Conservation (phyloP, 2,113 vertebrate species). For the Rhynchomys soricoides region DNA sequence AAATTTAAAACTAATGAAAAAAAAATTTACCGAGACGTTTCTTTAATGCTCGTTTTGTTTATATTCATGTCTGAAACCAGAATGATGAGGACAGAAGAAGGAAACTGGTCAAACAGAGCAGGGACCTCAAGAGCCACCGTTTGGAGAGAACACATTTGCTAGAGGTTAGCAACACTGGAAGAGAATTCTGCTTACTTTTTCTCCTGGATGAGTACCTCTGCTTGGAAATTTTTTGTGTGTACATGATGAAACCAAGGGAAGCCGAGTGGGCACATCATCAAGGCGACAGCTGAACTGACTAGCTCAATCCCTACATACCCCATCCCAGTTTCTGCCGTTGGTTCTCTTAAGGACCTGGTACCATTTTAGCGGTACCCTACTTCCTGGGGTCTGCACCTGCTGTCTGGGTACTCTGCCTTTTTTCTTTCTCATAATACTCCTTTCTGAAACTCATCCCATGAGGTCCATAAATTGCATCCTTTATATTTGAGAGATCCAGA, state of each 20-base stretch:
- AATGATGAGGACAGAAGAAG: background rate
- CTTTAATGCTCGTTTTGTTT: background rate
- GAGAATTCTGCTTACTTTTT: background rate
- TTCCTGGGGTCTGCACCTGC: background rate
- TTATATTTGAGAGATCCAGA: background rate
- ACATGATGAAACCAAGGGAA: background rate
- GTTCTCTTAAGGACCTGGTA: background rate
- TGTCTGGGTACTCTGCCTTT: background rate
- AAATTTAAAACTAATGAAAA: conserved; percentile 10
- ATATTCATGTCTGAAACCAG: background rate
- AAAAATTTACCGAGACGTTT: background rate
- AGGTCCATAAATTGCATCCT: background rate
- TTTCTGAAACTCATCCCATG: background rate
- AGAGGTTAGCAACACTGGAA: background rate
- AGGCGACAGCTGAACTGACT: background rate
- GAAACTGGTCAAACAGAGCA: background rate
- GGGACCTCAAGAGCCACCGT: background rate
- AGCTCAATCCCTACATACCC: too few species aligned
- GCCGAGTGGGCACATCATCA: background rate
- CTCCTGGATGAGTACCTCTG: background rate
- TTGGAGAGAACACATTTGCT: background rate
- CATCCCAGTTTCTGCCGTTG: background rate
- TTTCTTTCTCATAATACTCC: background rate
- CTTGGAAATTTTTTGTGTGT: background rate
- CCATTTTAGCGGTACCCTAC: background rate